Conservation (phyloP, 2,113 vertebrate species). For the Apaloderma vittatum region DNA sequence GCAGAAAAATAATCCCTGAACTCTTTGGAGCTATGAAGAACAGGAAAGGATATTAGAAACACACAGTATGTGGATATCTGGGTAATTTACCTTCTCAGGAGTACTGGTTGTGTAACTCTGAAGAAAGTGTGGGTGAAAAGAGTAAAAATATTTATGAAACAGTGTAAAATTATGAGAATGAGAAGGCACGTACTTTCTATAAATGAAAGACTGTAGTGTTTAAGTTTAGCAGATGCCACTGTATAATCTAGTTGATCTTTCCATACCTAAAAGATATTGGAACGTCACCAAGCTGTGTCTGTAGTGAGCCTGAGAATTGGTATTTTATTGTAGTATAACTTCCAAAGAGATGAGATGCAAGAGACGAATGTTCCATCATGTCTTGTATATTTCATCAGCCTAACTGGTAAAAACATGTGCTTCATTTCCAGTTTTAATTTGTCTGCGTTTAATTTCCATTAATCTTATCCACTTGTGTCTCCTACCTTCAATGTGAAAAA, state of each 20-base stretch:
- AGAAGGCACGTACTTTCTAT: background rate
- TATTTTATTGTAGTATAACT: background rate
- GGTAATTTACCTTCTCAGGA: background rate
- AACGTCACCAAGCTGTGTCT: background rate
- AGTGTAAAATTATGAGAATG: background rate
- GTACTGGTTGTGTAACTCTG: background rate
- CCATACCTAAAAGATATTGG: background rate
- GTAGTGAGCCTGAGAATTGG: background rate
- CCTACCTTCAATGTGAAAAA: background rate
- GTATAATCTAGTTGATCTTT: background rate
- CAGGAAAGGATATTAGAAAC: background rate
- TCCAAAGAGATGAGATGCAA: background rate
- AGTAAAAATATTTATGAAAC: background rate
- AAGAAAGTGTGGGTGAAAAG: background rate
- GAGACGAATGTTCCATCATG: background rate
- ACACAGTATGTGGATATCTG: background rate
- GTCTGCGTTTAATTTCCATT: constrained; percentile 27
- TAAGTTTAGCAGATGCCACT: background rate
- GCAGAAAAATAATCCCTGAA: background rate
- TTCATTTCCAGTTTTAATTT: constrained; percentile 43
- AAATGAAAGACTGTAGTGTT: background rate
- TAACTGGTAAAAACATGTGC: background rate
- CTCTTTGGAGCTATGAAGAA: background rate
- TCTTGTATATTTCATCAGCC: background rate
- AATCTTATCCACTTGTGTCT: constrained; percentile 31